Evolutionary conservation across 2,797 vertebrate species (phyloP), one percentile per base, ranked within the genome.

Genomic region (Falco cherrug): DNA sequence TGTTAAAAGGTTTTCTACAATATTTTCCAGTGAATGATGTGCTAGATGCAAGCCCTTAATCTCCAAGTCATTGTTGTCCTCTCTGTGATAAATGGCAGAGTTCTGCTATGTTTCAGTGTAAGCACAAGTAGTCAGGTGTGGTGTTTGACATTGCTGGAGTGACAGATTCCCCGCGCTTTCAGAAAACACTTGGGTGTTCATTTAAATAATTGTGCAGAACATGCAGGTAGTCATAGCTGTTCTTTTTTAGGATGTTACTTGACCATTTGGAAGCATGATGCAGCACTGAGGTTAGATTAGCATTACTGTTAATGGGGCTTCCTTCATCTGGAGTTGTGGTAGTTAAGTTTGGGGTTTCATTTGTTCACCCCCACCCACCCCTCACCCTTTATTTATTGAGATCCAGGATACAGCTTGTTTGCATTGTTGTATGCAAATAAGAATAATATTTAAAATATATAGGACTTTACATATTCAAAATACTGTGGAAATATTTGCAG

Each of bases 401-500:
- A 64, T 70, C 70, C 1, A 5, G 57, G 39, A 33, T 73, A 11
- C 16, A 50, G 31, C 50, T 84, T 93, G 16, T 93, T 96, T 97
- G 79, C 24, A 11, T 61, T 90, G 41, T 28, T 9, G 0, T 37
- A 93, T 78, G 88, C 84, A 95, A 94, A 91, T 86, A 77, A 53
- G 48, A 93, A 68, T 68, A 93, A 93, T 87, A 95, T 79, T 87
- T 90, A 64, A 92, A 90, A 76, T 43, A 50, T 78, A 47, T 9
- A 90, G 31, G 45, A n/a, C n/a, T 95, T 93, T 48, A 33, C 69
- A 10, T 96, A 92, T 87, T 63, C 77, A 90, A 93, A 97, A 73
- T 75, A 33, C 21, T 13, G 11, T 84, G 61, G 82, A 73, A 93
- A 75, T 67, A 70, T 89, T 93, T 95, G 74, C 69, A 82, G 83